These are phyloP conservation scores for Oscheius sp. DNA, from an alignment of 2,888 invertebrate species.

Conservation along the genomic window DNA sequence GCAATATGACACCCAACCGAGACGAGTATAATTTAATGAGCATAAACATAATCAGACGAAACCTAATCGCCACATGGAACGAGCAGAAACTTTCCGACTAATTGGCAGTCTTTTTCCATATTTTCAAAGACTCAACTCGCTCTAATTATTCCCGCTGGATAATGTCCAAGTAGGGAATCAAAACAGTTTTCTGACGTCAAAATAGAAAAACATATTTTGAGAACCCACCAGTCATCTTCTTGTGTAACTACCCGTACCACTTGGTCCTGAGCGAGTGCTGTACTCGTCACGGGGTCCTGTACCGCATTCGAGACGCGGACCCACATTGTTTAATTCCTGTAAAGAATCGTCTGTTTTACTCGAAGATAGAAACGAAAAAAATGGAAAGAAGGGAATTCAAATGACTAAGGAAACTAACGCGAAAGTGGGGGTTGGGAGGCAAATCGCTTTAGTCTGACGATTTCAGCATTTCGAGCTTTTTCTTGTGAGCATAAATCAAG, in stretches of 20 bases:
- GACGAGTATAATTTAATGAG: too few relatives aligned
- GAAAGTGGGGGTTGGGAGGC: too few relatives aligned
- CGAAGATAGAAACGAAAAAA: background rate
- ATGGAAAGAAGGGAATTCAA: background rate
- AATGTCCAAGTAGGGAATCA: background rate
- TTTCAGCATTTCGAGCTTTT: too few relatives aligned
- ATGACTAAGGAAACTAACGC: too few relatives aligned
- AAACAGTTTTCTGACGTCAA: background rate
- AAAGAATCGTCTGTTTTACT: background rate
- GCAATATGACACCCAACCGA: too few relatives aligned
- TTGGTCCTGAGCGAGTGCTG: conserved; percentile 33
- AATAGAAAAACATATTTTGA: background rate
- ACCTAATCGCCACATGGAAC: too few relatives aligned
- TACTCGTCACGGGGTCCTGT: conserved; percentile 27
- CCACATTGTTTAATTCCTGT: conserved; percentile 11
- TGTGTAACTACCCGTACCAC: conserved; percentile 22
- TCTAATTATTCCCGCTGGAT: background rate
- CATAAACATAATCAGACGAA: too few relatives aligned
- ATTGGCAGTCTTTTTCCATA: background rate
- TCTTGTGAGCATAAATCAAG: too few relatives aligned
- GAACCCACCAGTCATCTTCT: conserved; percentile 31
- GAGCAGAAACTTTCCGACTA: background rate
- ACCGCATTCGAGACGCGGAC: conserved; percentile 33
- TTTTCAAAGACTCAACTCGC: too few relatives aligned
- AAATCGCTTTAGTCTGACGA: too few relatives aligned